Base-by-base conservation (phyloP, 2,113 vertebrate species). In the Dicrurus megarhynchus region DNA sequence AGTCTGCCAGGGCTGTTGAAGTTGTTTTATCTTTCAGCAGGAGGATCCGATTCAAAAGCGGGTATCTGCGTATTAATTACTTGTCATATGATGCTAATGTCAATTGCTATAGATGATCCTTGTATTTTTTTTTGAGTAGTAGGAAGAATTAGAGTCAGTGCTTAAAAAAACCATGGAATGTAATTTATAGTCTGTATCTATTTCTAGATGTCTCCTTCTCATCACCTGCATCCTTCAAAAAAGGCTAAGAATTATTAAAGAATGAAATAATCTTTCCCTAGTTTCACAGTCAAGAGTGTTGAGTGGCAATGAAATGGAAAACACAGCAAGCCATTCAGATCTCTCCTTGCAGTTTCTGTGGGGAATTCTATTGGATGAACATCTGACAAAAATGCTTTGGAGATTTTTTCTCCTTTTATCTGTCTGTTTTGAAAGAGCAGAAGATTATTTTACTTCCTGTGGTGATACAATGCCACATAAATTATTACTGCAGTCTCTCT, bases 401-500 rank as follows among this genome's bases (percentile, higher is more conserved):
- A 79, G 61, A 83, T 85, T 61, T 85, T 55, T 73, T 93, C 53
- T 68, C 46, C 69, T 87, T 87, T 88, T 76, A 65, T 85, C 75
- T 85, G 61, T 10, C 70, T 93, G 37, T 47, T 24, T 28, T 53
- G 79, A 69, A 95, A 90, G 67, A 93, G 52, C 78, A 91, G 65
- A 87, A n/a, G 76, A 68, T 76, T 60, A 64, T 83, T 95, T 76
- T 76, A 64, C 79, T 76, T 93, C 56, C 61, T 4, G 0, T 89
- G 88, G 85, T 68, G 82, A 61, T 64, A 65, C 0, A 7, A 41
- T 83, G 85, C 49, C 85, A 88, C 78, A 85, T 95, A 77, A 95
- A 84, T 97, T 94, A 90, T 95, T 92, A 69, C 88, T 80, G 70
- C 85, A 74, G 74, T n/a, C 18, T 84, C 50, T 87, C 42, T 93